Base-by-base conservation (phyloP, 2,888 invertebrate species). In the Hirtodrosophila confusa region DNA sequence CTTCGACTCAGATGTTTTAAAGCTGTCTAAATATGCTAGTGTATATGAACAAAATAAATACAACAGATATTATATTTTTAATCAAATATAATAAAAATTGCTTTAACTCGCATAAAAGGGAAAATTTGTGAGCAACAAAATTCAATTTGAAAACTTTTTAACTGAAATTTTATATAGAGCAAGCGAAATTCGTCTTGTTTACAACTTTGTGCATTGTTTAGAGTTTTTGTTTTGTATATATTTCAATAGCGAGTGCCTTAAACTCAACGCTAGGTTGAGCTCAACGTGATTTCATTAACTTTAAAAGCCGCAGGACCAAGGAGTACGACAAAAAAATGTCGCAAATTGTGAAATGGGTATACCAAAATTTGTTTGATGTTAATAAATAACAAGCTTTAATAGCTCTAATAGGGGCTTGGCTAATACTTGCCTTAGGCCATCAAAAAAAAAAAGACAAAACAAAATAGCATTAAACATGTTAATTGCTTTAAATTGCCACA, bases 251-350 rank as follows among this genome's bases (percentile, higher is more conserved):
- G 31, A 27, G n/a, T 37, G n/a, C 49, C 37, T 55, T 24, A 37
- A 51, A 37, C 41, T 27, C 23, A 31, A 50, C 40, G 77, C 63
- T 60, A 50, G 58, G 63, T 57, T 80, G 44, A 72, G 64, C 64
- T 70, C 50, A 82, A 67, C 64, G 68, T 43, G 56, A 69, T 68
- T 80, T 64, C 64, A 80, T 85, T 85, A 80, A 58, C 65, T 50
- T 61, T 36, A 45, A 47, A 49, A 47, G 50, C 35, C 27, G 44
- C 48, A 54, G 41, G 35, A 33, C 7, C 0, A 11, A 36, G 6
- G 3, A 27, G 6, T 27, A 27, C 27, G n/a, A 43, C n/a, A 11
- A 11, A 61, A 53, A 62, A 40, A 55, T 24, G 35, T 41, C 29
- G n/a, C 10, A 67, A 55, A 36, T 24, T 31, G 29, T 36, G 31